phyloP scores from a whole-genome alignment of 1,140 invertebrate genomes.

The Neuroterus valhalla region DNA sequence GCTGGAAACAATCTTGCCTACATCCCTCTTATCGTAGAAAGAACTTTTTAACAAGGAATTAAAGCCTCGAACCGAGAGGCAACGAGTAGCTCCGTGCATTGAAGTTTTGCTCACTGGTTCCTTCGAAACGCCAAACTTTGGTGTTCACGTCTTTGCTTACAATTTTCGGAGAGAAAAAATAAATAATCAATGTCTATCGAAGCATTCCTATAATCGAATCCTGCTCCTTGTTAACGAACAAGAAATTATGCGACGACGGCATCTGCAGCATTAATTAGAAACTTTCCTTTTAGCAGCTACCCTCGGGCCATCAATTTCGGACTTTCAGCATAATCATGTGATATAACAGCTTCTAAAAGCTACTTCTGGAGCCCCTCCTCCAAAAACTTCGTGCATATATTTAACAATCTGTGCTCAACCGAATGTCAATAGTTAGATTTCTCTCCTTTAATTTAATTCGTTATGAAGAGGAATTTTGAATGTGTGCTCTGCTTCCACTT shows the following conservation, averaged over 20 bases:
- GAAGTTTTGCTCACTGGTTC: constrained; percentile 16
- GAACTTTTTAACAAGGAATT: constrained; percentile 24
- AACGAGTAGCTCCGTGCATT: neutral
- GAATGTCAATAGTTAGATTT: neutral
- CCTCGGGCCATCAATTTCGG: constrained; percentile 22
- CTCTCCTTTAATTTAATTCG: neutral
- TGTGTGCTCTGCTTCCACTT: too few relatives aligned
- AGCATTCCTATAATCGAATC: neutral
- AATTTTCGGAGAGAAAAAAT: neutral
- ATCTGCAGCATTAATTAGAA: constrained; percentile 26
- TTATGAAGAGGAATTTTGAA: too few relatives aligned
- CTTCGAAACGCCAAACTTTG: neutral
- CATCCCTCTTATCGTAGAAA: neutral
- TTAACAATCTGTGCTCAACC: constrained; percentile 1
- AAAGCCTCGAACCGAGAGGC: constrained; percentile 18
- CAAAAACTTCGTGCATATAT: constrained; percentile 5
- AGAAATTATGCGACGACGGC: neutral
- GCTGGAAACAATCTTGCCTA: constrained; percentile 5
- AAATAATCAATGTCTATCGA: neutral
- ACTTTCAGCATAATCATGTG: constrained; percentile 25
- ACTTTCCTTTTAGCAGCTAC: constrained; percentile 25
- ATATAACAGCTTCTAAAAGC: constrained; percentile 30
- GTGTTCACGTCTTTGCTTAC: constrained; percentile 1
- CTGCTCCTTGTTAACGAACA: neutral
- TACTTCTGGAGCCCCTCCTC: neutral